Evolutionary conservation across 2,797 vertebrate genomes (phyloP).

Genomic region (Betta splendens): DNA sequence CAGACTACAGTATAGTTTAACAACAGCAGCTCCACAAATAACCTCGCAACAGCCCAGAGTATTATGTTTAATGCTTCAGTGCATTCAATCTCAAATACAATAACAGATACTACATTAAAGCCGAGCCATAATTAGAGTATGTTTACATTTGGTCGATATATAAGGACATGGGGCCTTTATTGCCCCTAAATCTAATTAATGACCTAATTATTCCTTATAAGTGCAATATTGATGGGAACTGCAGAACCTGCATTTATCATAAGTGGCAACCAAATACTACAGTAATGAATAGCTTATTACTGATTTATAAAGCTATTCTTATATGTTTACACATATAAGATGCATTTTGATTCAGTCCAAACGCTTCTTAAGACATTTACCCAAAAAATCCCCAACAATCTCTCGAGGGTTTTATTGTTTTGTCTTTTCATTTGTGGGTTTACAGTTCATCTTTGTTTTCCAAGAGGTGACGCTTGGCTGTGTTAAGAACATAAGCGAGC

Average conservation of each 20-base stretch:
- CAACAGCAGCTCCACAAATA: background rate
- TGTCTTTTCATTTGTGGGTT: background rate
- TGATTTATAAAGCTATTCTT: background rate
- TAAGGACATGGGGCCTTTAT: background rate
- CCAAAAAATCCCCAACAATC: background rate
- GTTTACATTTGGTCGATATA: no score
- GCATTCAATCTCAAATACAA: background rate
- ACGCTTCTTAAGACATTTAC: background rate
- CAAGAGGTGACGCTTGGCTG: conserved; percentile 1
- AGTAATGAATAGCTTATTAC: background rate
- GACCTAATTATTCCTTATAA: background rate
- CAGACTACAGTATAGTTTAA: no score
- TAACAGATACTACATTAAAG: background rate
- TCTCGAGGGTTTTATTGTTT: background rate
- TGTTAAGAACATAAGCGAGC: background rate
- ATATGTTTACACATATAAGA: no score
- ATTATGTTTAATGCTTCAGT: background rate
- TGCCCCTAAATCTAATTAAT: background rate
- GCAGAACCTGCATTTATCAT: background rate
- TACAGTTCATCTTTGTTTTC: conserved; percentile 11
- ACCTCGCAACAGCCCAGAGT: background rate
- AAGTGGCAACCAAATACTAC: background rate
- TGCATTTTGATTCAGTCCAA: background rate
- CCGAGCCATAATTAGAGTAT: background rate
- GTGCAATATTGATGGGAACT: background rate